Base-by-base conservation (phyloP, 2,888 invertebrate genomes). In the Agrypnus murinus region DNA sequence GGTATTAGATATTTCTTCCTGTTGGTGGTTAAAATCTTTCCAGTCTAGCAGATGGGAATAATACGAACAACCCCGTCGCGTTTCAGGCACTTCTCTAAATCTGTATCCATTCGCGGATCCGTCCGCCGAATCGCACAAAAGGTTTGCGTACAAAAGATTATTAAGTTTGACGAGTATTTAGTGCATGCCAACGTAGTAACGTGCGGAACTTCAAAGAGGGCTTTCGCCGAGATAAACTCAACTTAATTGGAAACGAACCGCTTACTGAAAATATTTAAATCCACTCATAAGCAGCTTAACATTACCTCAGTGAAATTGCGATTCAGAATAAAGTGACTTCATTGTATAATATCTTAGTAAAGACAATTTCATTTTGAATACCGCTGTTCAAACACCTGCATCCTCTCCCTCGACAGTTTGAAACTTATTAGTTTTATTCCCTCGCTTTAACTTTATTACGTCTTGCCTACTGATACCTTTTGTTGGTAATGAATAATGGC, bases 111-210 rank as follows among this genome's bases (percentile, higher is more conserved):
- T 58, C 70, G 74, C 73, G 67, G 59, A 71, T 74, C 71, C 74
- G 67, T 62, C 65, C 66, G 67, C 68, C 67, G 72, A 72, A 73
- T 71, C 79, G 73, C 79, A 83, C 83, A 83, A 84, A 83, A 84
- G 83, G 82, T 82, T 83, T 81, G 79, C 80, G 75, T 81, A 85
- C 84, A 85, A 84, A 85, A 84, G 84, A 85, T 85, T 85, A 84
- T 85, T 84, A 85, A 85, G 84, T 85, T 85, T 85, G 84, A 84
- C 83, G 85, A 84, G 81, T 77, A 78, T 78, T 79, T 78, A 79
- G 79, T 79, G 77, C 79, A 79, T 81, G 76, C 78, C 80, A 77
- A 78, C 77, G 80, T 80, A 78, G 77, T 79, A 79, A 76, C 72
- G 77, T 77, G 77, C 77, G 78, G 78, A 74, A 74, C 74, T 77